Evolutionary conservation across 1,140 invertebrate species (phyloP).

Genomic region (Drosophila bipectinata): DNA sequence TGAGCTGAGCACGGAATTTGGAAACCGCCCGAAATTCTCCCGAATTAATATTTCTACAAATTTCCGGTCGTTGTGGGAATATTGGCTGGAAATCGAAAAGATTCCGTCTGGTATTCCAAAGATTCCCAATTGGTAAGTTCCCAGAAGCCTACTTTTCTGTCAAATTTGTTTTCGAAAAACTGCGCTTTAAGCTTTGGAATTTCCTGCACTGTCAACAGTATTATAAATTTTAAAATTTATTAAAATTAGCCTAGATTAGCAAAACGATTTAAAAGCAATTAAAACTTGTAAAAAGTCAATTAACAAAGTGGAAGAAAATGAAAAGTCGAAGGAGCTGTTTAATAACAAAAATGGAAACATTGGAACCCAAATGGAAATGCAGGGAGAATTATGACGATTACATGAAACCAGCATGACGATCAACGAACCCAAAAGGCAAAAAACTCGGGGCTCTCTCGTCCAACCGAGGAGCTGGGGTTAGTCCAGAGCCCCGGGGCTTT

Average conservation of each 20-base stretch:
- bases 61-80: conserved; percentile 16
- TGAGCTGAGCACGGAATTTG: conserved; percentile 18
- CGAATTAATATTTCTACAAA: conserved; percentile 1
- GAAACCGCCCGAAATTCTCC: conserved; percentile 5
- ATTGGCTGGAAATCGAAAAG: not conserved
- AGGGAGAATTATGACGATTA: conserved; percentile 56
- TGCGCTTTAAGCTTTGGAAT: not conserved
- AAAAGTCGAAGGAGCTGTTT: not conserved
- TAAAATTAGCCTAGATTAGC: not conserved
- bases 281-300: not conserved
- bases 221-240: not conserved
- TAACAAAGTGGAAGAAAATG: not conserved
- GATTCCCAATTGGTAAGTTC: conserved; percentile 28
- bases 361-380: conserved; percentile 9
- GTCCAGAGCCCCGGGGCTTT: not conserved
- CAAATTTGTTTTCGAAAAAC: no score
- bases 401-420: conserved; percentile 79
- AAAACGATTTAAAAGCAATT: not conserved
- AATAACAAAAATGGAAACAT: not conserved
- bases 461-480: conserved; percentile 25
- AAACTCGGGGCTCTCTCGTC: conserved; percentile 33
- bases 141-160: not conserved
- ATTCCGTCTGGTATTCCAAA: not conserved
- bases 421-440: conserved; percentile 70
- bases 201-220: not conserved